Percentiles rank a stretch among this genome's conserved stretches.
phyloP scores from a whole-genome alignment of 2,797 vertebrate genomes.

The Sebastes oblongus region DNA sequence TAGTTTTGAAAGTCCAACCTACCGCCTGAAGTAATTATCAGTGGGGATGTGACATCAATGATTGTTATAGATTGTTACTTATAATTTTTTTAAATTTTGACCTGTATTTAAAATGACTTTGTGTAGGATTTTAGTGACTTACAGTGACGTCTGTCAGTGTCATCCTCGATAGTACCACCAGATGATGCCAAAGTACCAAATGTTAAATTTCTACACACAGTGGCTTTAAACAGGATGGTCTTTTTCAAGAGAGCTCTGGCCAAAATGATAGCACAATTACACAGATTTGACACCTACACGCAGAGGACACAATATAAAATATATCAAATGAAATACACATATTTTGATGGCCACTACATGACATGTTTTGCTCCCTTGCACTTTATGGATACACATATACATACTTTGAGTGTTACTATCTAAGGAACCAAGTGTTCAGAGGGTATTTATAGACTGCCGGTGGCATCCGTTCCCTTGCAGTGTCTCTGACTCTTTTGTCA shows the following conservation, averaged over 20 bases:
- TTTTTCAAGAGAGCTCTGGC: neutral
- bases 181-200: neutral
- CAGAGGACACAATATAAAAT: neutral
- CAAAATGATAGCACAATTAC: neutral
- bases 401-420: neutral
- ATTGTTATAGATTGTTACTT: neutral
- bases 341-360: neutral
- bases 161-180: fast-evolving
- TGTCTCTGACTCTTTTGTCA: neutral
- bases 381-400: neutral
- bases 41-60: no score
- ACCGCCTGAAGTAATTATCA: neutral
- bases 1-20: neutral
- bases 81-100: fast-evolving
- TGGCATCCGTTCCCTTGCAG: neutral
- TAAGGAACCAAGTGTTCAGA: no score
- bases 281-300: neutral
- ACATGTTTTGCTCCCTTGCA: neutral
- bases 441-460: neutral
- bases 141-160: neutral
- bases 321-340: neutral
- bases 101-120: neutral
- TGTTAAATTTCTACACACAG: neutral
- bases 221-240: neutral
- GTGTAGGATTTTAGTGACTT: neutral